phyloP scores from a whole-genome alignment of 2,888 invertebrate species.

The Drosophila borborema region DNA sequence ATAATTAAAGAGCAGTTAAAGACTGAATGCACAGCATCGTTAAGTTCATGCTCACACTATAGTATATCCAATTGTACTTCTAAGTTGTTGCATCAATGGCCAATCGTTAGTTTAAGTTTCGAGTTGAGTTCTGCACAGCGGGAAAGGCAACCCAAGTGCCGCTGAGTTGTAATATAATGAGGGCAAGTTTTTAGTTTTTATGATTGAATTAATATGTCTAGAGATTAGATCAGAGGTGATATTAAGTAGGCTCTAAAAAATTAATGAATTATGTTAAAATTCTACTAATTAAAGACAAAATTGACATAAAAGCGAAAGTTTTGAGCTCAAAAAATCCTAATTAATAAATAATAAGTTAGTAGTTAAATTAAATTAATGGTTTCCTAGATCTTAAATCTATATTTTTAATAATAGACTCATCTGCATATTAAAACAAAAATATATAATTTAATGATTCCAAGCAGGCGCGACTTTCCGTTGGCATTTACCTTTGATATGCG shows the following conservation, averaged over 20 bases:
- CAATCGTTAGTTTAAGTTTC: slow-evolving; percentile 32
- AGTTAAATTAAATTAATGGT: too few species aligned
- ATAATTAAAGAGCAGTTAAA: slow-evolving; percentile 67
- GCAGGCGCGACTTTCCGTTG: neutral
- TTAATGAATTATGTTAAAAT: too few species aligned
- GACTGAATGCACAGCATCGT: slow-evolving; percentile 49
- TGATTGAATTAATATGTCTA: neutral
- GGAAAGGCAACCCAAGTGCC: slow-evolving; percentile 1
- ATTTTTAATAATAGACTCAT: too few species aligned
- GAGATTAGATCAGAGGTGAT: neutral
- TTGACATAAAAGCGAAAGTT: too few species aligned
- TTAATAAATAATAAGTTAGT: too few species aligned
- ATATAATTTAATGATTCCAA: slow-evolving; percentile 6
- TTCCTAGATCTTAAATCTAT: too few species aligned
- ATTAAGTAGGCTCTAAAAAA: too few species aligned
- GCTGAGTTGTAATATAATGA: neutral
- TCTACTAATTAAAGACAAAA: neutral
- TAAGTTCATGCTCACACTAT: slow-evolving; percentile 41
- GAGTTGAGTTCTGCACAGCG: slow-evolving; percentile 18
- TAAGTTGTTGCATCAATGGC: slow-evolving; percentile 19
- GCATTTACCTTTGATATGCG: slow-evolving; percentile 33
- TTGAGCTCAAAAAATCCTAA: too few species aligned
- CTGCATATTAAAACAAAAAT: neutral
- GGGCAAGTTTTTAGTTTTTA: neutral
- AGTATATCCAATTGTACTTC: slow-evolving; percentile 5